Conservation (phyloP, 1,140 invertebrate genomes). For the Campoletis sonorensis region DNA sequence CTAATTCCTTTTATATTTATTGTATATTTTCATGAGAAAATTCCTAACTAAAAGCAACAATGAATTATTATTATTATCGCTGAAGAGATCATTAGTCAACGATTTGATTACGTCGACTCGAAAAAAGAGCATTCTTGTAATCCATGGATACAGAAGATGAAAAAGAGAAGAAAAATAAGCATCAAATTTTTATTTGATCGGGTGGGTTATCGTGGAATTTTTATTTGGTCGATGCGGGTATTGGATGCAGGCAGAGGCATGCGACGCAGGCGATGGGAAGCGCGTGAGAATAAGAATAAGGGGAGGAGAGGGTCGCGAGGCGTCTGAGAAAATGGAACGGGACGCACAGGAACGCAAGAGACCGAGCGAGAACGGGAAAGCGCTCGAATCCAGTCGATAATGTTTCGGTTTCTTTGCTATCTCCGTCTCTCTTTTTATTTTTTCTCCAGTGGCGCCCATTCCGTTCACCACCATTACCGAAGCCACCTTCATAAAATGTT, state of each 20-base stretch:
- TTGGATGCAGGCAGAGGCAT: no score
- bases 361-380: background rate
- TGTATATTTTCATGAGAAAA: no score
- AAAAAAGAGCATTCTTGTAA: no score
- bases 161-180: no score
- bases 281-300: conserved; percentile 2
- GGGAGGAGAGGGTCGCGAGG: background rate
- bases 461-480: background rate
- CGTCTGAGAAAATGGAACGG: background rate
- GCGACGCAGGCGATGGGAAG: background rate
- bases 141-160: no score
- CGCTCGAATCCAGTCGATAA: background rate
- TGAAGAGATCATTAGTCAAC: no score
- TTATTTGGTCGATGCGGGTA: background rate
- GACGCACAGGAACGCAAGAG: background rate
- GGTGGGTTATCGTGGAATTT: background rate
- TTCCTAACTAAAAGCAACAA: no score
- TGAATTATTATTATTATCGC: no score
- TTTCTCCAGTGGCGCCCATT: background rate
- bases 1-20: no score
- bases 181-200: no score
- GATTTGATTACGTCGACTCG: no score
- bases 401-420: background rate
- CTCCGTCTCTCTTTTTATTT: background rate
- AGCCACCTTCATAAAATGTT: background rate